Evolutionary conservation across 2,113 vertebrate species (phyloP), one percentile per base, ranked within the genome.

Genomic region (Labeo catla): DNA sequence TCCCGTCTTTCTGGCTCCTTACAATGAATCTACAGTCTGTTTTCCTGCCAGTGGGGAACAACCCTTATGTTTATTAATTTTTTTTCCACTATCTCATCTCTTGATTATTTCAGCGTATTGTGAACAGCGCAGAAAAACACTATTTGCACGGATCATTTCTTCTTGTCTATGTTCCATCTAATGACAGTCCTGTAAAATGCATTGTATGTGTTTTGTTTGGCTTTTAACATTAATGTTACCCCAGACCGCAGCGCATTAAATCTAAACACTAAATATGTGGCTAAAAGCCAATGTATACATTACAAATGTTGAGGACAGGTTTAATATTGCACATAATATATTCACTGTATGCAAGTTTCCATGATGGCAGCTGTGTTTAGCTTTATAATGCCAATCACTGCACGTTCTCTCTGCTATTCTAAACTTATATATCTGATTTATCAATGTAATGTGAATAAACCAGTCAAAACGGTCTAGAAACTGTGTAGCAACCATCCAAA

Each of bases 211-310:
- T 63, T 80, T 63, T 63, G 4, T 45, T 47, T 65, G 59, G 78
- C 78, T 13, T 65, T 47, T 47, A 61, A 11, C 16, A 7, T 63
- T 39, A 19, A 72, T 49, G 10, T 47, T 81, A 63, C 28, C 39
- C 59, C 59, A 45, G 61, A 16, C 50, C 54, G 15, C 50, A 79
- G 36, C 6, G 34, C 16, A 59, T 65, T 47, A 23, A 63, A 21
- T 59, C 19, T 59, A 21, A 59, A 77, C 34, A 21, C 45, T 34
- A 54, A 34, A 52, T 6, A 61, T 45, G 10, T 61, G 36, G 36
- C 77, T 43, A 9, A 79, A 54, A 61, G 54, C 77, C 54, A 61
- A 39, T 80, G 54, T 61, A 61, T 61, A n/a, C 54, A 79, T 61
- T 2, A n/a, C 2, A n/a, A 59, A 78, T 0, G 1, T 59, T 45